A percentile compares a stretch with the other conserved stretches of the same genome.
Conservation (phyloP, 2,888 invertebrate genomes). For the Diarsia brunnea region DNA sequence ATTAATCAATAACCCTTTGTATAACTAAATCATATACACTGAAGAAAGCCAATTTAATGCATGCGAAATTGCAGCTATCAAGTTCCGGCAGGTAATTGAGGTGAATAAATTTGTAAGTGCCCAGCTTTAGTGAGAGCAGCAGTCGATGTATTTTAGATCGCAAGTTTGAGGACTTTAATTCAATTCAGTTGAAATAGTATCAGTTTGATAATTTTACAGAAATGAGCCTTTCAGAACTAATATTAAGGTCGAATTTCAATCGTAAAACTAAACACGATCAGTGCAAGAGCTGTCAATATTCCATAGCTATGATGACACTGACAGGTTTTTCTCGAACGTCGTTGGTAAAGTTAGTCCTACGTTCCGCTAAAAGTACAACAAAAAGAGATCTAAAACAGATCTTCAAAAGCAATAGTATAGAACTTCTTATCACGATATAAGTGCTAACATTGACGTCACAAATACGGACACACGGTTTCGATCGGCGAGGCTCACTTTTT, state of each 20-base stretch:
- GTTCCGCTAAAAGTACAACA: background rate
- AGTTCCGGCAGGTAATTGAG: slow-evolving; percentile 41
- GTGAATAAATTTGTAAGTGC: slow-evolving; percentile 46
- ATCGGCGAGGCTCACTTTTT: slow-evolving; percentile 87
- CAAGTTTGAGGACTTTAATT: slow-evolving; percentile 6
- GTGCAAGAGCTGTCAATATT: background rate
- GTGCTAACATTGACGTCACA: slow-evolving; percentile 66
- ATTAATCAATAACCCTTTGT: background rate
- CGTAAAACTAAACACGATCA: background rate
- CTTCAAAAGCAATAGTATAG: slow-evolving; percentile 38
- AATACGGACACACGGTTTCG: slow-evolving; percentile 69
- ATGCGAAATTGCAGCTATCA: slow-evolving; percentile 50
- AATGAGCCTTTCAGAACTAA: background rate
- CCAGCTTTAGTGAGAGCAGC: slow-evolving; percentile 13
- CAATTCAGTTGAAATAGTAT: slow-evolving; percentile 26
- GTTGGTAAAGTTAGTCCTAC: background rate
- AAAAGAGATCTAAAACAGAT: slow-evolving; percentile 42
- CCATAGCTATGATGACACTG: background rate
- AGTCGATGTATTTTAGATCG: slow-evolving; percentile 20
- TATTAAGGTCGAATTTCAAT: background rate
- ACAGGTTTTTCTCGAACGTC: background rate
- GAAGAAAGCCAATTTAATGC: slow-evolving; percentile 13
- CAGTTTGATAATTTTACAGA: background rate
- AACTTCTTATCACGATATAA: slow-evolving; percentile 60
- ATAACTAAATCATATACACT: slow-evolving; percentile 6